These are phyloP conservation scores for Cephalopachus bancanus DNA, from an alignment of 2,797 vertebrate genomes.

Conservation along the genomic window DNA sequence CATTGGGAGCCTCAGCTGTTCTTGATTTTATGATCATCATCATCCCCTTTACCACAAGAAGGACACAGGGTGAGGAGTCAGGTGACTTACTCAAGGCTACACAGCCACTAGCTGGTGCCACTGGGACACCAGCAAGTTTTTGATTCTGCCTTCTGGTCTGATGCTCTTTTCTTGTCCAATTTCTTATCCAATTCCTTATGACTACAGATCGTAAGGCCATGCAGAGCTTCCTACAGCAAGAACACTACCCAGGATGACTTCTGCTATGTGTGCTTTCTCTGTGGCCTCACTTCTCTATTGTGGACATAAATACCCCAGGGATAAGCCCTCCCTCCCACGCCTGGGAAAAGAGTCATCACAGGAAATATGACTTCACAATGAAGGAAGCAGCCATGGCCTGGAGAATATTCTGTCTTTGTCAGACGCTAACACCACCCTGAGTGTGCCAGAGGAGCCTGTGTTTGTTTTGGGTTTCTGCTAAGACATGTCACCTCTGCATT, in stretches of 20 bases:
- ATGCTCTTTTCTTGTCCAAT: background rate
- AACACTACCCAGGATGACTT: background rate
- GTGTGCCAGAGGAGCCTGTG: background rate
- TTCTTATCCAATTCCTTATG: slow-evolving; percentile 42
- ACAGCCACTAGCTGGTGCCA: background rate
- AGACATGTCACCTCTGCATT: slow-evolving; percentile 31
- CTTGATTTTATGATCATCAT: background rate
- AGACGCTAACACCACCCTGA: background rate
- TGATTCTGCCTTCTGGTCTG: background rate
- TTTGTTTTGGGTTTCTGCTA: background rate
- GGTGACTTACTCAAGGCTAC: slow-evolving; percentile 27
- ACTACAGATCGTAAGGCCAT: background rate
- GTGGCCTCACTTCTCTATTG: slow-evolving; percentile 23
- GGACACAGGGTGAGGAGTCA: background rate
- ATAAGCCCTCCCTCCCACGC: background rate
- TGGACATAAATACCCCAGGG: background rate
- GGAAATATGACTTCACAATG: background rate
- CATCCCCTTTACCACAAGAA: background rate
- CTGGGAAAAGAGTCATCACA: background rate
- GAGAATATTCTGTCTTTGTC: background rate
- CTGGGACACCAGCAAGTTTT: background rate
- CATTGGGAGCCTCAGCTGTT: background rate
- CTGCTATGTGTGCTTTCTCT: background rate
- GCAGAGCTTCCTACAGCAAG: background rate
- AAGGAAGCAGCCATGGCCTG: background rate